Conservation (phyloP, 2,113 vertebrate genomes). For the Rallus limicola region DNA sequence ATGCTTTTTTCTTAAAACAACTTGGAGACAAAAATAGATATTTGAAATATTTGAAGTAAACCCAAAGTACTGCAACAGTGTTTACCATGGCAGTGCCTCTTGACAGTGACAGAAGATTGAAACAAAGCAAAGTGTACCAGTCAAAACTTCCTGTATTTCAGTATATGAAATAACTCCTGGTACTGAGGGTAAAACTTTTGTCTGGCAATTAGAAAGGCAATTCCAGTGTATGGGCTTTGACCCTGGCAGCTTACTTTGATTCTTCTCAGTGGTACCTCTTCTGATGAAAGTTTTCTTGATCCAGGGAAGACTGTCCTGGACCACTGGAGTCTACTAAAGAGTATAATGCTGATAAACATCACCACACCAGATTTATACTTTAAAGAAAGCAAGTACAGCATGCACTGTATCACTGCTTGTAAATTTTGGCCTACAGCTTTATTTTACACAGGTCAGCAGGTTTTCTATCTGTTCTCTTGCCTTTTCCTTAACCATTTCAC, state of each 20-base stretch:
- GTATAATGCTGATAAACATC: neutral
- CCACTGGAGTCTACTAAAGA: neutral
- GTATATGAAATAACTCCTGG: neutral
- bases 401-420: neutral
- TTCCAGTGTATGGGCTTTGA: neutral
- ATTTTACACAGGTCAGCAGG: neutral
- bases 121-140: neutral
- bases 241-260: neutral
- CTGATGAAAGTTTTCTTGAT: neutral
- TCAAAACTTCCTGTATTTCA: neutral
- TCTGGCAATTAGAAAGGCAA: neutral
- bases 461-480: neutral
- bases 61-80: neutral
- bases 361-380: neutral
- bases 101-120: neutral
- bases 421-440: neutral
- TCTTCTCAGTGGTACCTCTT: neutral
- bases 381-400: neutral
- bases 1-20: neutral
- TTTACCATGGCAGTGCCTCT: neutral
- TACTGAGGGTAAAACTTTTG: neutral
- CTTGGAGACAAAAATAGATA: neutral
- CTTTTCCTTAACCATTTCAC: neutral
- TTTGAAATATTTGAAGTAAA: neutral
- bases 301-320: neutral